Evolutionary conservation across 1,140 invertebrate genomes (phyloP), one percentile per base, ranked within the genome.

Genomic region (Pseudomyrmex cubaensis): DNA sequence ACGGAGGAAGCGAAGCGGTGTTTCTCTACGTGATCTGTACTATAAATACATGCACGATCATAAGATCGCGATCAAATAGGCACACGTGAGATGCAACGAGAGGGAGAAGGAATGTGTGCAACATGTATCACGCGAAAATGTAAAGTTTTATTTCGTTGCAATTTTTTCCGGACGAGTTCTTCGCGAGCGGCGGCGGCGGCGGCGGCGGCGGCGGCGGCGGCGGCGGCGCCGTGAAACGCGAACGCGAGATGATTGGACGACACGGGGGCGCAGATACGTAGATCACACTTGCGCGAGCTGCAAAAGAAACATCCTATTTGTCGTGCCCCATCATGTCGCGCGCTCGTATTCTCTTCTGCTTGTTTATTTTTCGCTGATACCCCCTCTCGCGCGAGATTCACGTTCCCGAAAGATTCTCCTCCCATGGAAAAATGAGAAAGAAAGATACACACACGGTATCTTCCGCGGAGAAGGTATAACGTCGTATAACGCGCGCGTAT

Each of bases 61-160:
- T 67, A 46, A 48, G 61, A 48, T 44, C 52, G 63, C 52, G 63
- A 35, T 56, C 75, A 35, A 78, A 69, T 66, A n/a, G 25, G 48
- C 52, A 20, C 61, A 22, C 73, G 72, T 13, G 35, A 15, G 56
- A 22, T 22, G 25, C 9, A 13, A 12, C 70, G 54, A 35, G 35
- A 35, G 35, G 0, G 35, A 35, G 62, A 7, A 25, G 35, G 7
- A 17, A 20, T 9, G 25, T 25, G 15, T n/a, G 15, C 46, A 25
- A 35, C 48, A 20, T 70, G 15, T 78, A 54, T 22, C 52, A 69
- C 54, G 64, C 54, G 44, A 1, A 35, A 48, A 70, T 70, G 70
- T 80, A 72, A 80, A 80, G 22, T 59, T 80, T 72, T 80, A 72
- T 80, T 72, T 8, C 66, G 44, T 8, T 7, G 64, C 76, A 78